Conservation (phyloP, 1,140 invertebrate species). For the Caenorhabditis tropicalis region DNA sequence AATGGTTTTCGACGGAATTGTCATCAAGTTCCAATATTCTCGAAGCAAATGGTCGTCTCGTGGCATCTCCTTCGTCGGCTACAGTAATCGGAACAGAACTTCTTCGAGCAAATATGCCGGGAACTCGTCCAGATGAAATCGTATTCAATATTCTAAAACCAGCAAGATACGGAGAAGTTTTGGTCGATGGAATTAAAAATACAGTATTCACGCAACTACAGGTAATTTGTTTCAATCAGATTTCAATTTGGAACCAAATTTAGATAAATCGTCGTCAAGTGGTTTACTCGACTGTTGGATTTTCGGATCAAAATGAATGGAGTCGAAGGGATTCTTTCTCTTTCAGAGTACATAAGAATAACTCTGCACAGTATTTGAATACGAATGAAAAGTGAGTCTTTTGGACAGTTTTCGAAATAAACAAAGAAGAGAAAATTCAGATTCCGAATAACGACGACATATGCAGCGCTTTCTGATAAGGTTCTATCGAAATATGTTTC, state of each 20-base stretch:
- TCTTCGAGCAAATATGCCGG: conserved; percentile 59
- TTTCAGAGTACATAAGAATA: conserved; percentile 61
- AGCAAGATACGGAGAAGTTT: conserved; percentile 63
- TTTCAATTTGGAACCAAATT: background rate
- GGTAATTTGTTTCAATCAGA: background rate
- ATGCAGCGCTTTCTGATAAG: conserved; percentile 51
- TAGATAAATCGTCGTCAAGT: conserved; percentile 50
- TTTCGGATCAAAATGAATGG: conserved; percentile 56
- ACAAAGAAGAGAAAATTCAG: conserved; percentile 44
- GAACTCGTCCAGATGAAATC: conserved; percentile 60
- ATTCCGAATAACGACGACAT: conserved; percentile 66
- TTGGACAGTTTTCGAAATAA: conserved; percentile 6
- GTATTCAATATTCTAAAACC: conserved; percentile 61
- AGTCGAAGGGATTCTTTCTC: conserved; percentile 63
- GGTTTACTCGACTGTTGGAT: conserved; percentile 41
- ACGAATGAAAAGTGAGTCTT: background rate
- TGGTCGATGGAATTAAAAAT: conserved; percentile 51
- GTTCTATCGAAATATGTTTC: conserved; percentile 42
- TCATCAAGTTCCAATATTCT: conserved; percentile 49
- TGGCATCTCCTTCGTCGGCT: conserved; percentile 61
- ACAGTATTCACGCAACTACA: conserved; percentile 65
- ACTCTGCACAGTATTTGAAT: conserved; percentile 24
- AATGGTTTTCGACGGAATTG: conserved; percentile 66
- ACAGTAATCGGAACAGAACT: conserved; percentile 63
- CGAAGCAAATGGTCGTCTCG: conserved; percentile 64